Evolutionary conservation across 2,797 vertebrate genomes (phyloP).

Genomic region (Remorina albescens): DNA sequence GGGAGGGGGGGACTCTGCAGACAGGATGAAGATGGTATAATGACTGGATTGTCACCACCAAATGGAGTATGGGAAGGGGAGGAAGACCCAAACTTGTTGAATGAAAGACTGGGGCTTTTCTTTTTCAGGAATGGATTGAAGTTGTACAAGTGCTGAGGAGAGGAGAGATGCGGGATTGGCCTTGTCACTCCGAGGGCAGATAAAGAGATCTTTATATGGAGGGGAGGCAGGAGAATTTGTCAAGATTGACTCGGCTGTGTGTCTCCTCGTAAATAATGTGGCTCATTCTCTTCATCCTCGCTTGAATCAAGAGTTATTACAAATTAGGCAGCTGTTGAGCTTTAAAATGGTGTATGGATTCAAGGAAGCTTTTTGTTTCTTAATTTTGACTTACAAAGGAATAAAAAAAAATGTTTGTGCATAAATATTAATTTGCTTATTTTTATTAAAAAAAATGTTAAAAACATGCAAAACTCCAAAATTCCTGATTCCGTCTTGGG

Average conservation of each 20-base stretch:
- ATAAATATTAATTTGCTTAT: neutral
- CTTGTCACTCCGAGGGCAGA: constrained; percentile 80
- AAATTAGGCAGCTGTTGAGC: constrained; percentile 24
- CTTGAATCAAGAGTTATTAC: constrained; percentile 27
- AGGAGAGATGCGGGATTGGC: constrained; percentile 61
- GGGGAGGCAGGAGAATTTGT: constrained; percentile 68
- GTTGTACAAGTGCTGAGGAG: constrained; percentile 82
- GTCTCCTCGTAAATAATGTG: constrained; percentile 49
- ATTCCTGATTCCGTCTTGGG: neutral
- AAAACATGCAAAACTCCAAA: neutral
- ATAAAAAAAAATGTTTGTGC: too few species aligned
- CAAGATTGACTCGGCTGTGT: constrained; percentile 59
- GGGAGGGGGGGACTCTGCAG: constrained; percentile 48
- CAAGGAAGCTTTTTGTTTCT: neutral
- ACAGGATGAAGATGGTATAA: constrained; percentile 88
- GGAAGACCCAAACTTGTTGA: constrained; percentile 72
- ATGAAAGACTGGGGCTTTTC: constrained; percentile 81
- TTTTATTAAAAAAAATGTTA: neutral
- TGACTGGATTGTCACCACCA: constrained; percentile 92
- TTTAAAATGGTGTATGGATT: neutral
- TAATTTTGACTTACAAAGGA: neutral
- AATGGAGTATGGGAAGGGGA: constrained; percentile 73
- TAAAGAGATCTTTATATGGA: constrained; percentile 77
- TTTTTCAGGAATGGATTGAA: constrained; percentile 74
- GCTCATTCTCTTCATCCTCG: constrained; percentile 13